Conservation (phyloP, 2,113 vertebrate species). For the Rhadina sibilatrix region DNA sequence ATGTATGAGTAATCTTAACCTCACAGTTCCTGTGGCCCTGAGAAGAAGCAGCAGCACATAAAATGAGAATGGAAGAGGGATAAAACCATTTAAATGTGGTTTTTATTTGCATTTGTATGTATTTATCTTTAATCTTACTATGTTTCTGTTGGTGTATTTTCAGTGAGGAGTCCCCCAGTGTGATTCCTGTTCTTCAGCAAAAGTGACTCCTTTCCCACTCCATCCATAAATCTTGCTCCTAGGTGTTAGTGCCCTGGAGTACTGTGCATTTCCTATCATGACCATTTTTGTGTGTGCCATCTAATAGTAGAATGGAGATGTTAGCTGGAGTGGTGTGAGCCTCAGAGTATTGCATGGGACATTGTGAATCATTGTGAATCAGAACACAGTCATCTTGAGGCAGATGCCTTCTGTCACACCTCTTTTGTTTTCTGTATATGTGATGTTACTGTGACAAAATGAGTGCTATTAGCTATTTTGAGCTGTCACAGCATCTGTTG, state of each 20-base stretch:
- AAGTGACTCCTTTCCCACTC: neutral
- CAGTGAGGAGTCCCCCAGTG: neutral
- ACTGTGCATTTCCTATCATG: neutral
- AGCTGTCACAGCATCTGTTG: neutral
- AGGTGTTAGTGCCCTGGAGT: neutral
- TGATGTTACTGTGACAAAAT: neutral
- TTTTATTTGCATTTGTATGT: neutral
- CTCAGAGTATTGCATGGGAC: neutral
- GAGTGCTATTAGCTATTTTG: neutral
- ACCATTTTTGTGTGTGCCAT: neutral
- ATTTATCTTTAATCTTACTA: conserved; percentile 6
- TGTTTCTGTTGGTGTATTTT: conserved; percentile 19
- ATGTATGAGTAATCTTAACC: neutral
- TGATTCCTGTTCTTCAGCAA: conserved; percentile 7
- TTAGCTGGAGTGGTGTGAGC: neutral
- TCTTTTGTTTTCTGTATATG: neutral
- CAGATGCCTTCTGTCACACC: neutral
- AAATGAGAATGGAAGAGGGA: neutral
- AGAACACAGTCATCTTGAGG: neutral
- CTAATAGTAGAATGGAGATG: neutral
- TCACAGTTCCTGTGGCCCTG: neutral
- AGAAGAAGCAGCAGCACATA: neutral
- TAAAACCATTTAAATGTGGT: neutral
- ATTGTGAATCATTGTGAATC: neutral
- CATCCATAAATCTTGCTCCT: neutral